Base-by-base conservation (phyloP, 1,140 invertebrate genomes). In the Drosophila simulans region DNA sequence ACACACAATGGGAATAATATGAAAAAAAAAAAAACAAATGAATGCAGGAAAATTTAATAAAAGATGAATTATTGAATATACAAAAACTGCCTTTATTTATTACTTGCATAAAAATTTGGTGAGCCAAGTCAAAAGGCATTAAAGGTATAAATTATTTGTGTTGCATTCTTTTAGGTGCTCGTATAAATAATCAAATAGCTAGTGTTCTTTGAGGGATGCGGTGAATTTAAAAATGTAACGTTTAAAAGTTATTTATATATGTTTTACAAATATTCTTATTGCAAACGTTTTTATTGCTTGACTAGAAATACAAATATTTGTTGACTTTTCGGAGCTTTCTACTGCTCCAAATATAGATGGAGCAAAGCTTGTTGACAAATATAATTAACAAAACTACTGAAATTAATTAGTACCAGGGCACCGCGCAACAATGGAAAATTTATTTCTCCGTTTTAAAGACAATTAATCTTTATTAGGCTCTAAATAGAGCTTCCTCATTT, bases 31-130 rank as follows among this genome's bases (percentile, higher is more conserved):
- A 72, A 56, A 49, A 56, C 10, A 45, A 46, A 71, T 70, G 58
- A 54, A 49, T 25, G 69, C 82, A 82, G 82, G 60, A 45, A 72
- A 74, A 76, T 77, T 70, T 27, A 77, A 77, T 77, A 77, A 77
- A 76, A 76, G 69, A 37, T 64, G 62, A 82, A 81, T 68, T 68
- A 88, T 66, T 68, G 54, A 79, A 75, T 64, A 88, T 54, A 56
- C n/a, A 40, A 64, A 15, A 65, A 13, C 40, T 34, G 20, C 2
- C 15, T 31, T 22, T 57, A 51, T 35, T 66, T 13, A 48, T 37
- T 15, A 48, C 35, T 37, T 17, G 0, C 7, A 3, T 12, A 22
- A 46, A 22, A 13, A 7, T 12, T 22, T 12, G 20, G 20, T 7
- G 20, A 25, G 17, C 17, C 17, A 17, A 17, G 17, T 17, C 1